Base-by-base conservation (phyloP, 2,113 vertebrate genomes). In the Sinosuthora webbiana region DNA sequence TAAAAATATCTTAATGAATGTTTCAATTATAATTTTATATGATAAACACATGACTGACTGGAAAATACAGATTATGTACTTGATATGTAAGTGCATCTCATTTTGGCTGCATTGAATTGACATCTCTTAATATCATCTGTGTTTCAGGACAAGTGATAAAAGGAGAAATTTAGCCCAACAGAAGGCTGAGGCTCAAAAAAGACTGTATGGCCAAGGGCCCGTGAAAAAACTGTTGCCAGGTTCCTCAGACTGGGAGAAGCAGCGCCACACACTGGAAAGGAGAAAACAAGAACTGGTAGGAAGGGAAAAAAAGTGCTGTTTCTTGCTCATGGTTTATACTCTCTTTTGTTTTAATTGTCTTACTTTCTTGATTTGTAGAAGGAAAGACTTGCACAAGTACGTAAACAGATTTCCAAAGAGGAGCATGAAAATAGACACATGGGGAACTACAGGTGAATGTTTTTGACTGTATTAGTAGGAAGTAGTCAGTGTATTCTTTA, bases 381-480 rank as follows among this genome's bases (percentile, higher is more conserved):
- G 98, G 99, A 99, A 95, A 98, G 98, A 86, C 98, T 99, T 83
- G 98, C 98, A 76, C 99, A 99, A 98, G 99, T 99, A 89, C 99
- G 99, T 96, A 99, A 99, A 97, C 99, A 99, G 97, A 98, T 99
- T 96, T 99, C 98, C 59, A 98, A 98, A 97, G 99, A 99, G 95
- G 98, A 99, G 93, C 98, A 99, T 87, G 99, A 99, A 98, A 99
- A 99, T 63, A 98, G 98, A 94, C 99, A 99, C 93, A 98, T 99
- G 98, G 99, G 99, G 78, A 99, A 99, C 97, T 99, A 99, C 97
- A 99, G 99, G 99, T 99, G 98, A 97, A 73, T 52, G 10, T 76
- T 79, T 88, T 77, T 83, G 47, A 37, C 62, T 94, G 16, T 55
- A 47, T 81, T 69, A 60, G 25, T 74, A 73, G 53, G 23, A 89